Percentiles rank a stretch among this genome's conserved stretches.
Conservation (phyloP, 1,140 invertebrate genomes). For the Eriocheir sinensis region DNA sequence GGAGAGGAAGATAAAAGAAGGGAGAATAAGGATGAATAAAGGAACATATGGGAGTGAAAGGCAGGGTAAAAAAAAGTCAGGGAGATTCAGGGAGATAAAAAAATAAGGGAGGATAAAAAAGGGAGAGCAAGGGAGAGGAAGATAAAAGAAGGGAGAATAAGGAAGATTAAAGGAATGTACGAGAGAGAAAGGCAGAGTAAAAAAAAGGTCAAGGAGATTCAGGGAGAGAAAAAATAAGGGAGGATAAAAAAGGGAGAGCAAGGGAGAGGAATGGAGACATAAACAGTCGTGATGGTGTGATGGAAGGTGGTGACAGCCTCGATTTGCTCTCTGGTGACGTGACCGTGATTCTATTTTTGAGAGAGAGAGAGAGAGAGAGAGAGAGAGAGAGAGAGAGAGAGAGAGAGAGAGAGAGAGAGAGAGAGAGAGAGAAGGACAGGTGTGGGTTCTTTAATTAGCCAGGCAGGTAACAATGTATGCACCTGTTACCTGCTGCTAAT, state of each 20-base stretch:
- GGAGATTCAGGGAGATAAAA: too few species aligned
- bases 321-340: too few species aligned
- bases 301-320: neutral
- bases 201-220: too few species aligned
- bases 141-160: too few species aligned
- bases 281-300: too few species aligned
- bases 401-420: constrained; percentile 47
- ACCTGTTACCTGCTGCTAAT: neutral
- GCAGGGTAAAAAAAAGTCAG: too few species aligned
- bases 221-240: neutral
- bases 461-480: neutral
- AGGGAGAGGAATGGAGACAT: neutral
- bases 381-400: constrained; percentile 47
- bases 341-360: neutral
- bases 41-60: too few species aligned
- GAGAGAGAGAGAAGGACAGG: constrained; percentile 41
- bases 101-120: neutral
- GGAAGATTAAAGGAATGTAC: too few species aligned
- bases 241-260: neutral
- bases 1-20: neutral
- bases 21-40: too few species aligned
- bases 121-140: neutral
- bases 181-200: too few species aligned
- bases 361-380: constrained; percentile 30
- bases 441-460: neutral